Evolutionary conservation across 2,113 vertebrate species (phyloP).

Genomic region (Daphoenositta chrysoptera): DNA sequence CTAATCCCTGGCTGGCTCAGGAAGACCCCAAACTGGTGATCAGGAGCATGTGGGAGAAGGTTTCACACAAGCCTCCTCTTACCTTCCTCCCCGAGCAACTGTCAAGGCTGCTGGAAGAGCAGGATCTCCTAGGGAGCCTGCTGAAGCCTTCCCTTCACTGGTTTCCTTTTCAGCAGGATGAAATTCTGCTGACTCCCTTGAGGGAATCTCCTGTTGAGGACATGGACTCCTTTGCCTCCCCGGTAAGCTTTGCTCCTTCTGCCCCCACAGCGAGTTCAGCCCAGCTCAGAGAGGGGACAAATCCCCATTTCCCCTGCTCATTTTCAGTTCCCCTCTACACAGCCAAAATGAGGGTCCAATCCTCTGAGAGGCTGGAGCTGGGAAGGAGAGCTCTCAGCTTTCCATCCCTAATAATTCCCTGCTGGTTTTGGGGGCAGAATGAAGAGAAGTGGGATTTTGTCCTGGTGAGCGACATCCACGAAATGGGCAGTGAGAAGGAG

Average conservation of each 20-base stretch:
- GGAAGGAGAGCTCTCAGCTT: not conserved
- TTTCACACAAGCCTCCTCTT: not conserved
- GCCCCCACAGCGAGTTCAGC: fast-evolving
- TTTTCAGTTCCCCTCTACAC: not conserved
- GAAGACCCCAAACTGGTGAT: not conserved
- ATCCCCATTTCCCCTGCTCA: not conserved
- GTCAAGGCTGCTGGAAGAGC: fast-evolving
- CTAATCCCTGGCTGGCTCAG: not conserved
- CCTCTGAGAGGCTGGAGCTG: not conserved
- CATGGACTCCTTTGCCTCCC: fast-evolving
- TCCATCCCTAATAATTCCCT: not conserved
- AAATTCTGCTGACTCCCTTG: conserved; percentile 24
- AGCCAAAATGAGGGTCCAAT: not conserved
- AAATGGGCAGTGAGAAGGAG: not conserved
- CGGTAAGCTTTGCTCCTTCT: not conserved
- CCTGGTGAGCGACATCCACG: conserved; percentile 71
- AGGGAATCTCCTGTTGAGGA: not conserved
- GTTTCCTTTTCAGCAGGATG: not conserved
- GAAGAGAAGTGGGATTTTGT: conserved; percentile 78
- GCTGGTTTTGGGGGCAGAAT: not conserved
- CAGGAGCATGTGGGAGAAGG: fast-evolving
- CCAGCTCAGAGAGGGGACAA: not conserved
- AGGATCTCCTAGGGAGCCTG: fast-evolving
- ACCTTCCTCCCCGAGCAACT: not conserved
- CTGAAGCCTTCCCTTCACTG: not conserved